These are phyloP conservation scores for Taurulus bubalis DNA, from an alignment of 2,113 vertebrate species.

Conservation along the genomic window DNA sequence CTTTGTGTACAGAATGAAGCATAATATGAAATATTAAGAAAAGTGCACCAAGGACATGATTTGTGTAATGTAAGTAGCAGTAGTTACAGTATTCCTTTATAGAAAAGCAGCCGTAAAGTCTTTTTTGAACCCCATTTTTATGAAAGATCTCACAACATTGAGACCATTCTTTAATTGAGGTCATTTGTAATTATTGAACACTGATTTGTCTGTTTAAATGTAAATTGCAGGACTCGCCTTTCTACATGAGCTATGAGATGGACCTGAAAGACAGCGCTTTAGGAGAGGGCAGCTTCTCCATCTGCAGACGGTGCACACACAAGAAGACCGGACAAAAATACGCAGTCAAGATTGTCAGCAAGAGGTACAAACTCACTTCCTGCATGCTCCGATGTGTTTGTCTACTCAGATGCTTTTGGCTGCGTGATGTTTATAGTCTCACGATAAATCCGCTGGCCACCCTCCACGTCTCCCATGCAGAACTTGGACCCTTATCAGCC, in stretches of 20 bases:
- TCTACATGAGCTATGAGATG: conserved; percentile 95
- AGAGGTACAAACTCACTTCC: conserved; percentile 85
- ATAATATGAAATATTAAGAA: background rate
- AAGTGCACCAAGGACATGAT: background rate
- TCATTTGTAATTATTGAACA: too few species aligned
- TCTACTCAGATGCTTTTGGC: background rate
- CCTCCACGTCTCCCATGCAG: background rate
- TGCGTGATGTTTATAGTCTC: conserved; percentile 27
- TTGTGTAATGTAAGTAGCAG: background rate
- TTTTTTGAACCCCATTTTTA: background rate
- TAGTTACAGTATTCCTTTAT: background rate
- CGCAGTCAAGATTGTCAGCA: conserved; percentile 98
- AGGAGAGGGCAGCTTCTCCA: conserved; percentile 98
- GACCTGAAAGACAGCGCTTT: conserved; percentile 93
- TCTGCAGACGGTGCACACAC: conserved; percentile 95
- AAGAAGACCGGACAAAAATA: conserved; percentile 94
- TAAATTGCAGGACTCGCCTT: conserved; percentile 91
- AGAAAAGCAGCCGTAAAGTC: background rate
- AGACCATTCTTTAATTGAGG: background rate
- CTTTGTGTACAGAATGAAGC: background rate
- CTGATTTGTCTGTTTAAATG: background rate
- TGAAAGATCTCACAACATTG: background rate
- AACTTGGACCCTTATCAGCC: background rate
- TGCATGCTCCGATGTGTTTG: conserved; percentile 12
- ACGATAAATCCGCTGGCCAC: background rate